These are phyloP conservation scores for Lichenostomus cassidix DNA, from an alignment of 2,113 vertebrate genomes.

Conservation along the genomic window DNA sequence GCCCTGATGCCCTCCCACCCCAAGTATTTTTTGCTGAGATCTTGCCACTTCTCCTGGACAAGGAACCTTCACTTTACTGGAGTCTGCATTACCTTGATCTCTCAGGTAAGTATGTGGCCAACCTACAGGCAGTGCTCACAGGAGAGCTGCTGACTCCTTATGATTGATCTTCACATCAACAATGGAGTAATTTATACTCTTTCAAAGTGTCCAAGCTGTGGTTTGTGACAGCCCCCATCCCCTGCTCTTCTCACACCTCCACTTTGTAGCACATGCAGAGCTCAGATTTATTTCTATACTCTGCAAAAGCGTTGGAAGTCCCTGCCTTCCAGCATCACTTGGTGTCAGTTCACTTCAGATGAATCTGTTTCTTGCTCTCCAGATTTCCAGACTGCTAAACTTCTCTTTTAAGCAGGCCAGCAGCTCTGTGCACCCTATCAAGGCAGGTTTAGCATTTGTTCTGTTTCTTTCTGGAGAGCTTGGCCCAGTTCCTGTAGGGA, in stretches of 20 bases:
- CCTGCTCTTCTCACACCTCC: background rate
- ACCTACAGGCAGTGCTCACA: background rate
- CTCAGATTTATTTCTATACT: background rate
- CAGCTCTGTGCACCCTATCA: background rate
- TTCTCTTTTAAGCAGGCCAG: background rate
- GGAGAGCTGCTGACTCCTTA: background rate
- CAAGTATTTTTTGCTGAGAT: background rate
- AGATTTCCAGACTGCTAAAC: background rate
- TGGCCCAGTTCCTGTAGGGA: slow-evolving; percentile 74
- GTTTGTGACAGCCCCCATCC: background rate
- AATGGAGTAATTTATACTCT: background rate
- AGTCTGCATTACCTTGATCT: background rate
- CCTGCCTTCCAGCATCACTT: background rate
- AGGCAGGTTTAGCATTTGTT: background rate
- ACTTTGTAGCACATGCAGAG: background rate
- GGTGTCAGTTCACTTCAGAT: background rate
- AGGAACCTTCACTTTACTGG: background rate
- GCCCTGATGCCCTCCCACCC: background rate
- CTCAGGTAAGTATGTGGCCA: background rate
- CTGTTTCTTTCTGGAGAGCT: slow-evolving; percentile 53
- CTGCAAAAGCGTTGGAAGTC: background rate
- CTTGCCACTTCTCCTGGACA: background rate
- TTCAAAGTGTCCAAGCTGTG: background rate
- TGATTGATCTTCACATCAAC: background rate
- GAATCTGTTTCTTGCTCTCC: background rate